A percentile compares a stretch with the other conserved stretches of the same genome.
Evolutionary conservation across 2,888 invertebrate species (phyloP).

Genomic region (Emmelina monodactyla): DNA sequence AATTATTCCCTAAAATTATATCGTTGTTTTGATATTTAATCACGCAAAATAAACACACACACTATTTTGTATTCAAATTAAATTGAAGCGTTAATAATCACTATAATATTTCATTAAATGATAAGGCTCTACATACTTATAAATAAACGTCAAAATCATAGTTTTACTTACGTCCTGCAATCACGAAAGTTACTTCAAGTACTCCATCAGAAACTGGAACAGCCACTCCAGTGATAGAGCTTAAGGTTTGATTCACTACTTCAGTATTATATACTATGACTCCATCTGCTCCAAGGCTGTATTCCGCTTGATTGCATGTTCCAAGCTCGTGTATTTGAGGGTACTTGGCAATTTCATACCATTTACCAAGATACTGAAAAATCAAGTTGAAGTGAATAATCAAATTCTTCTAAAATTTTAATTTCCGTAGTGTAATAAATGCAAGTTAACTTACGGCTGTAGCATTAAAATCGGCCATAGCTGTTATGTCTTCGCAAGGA

Average conservation of each 20-base stretch:
- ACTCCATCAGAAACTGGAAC: slow-evolving; percentile 44
- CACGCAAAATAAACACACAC: too few species aligned
- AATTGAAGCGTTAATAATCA: too few species aligned
- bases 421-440: too few species aligned
- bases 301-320: slow-evolving; percentile 68
- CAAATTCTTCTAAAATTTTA: too few species aligned
- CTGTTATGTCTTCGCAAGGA: slow-evolving; percentile 32
- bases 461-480: slow-evolving; percentile 28
- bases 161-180: slow-evolving; percentile 46
- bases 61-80: too few species aligned
- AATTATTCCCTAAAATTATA: too few species aligned
- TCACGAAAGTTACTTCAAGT: slow-evolving; percentile 59
- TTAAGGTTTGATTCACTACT: slow-evolving; percentile 42
- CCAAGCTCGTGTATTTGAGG: slow-evolving; percentile 68
- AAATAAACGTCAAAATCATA: slow-evolving; percentile 1
- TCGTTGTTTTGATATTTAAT: too few species aligned
- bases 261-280: slow-evolving; percentile 28
- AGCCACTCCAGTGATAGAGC: slow-evolving; percentile 57
- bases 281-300: slow-evolving; percentile 27
- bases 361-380: slow-evolving; percentile 48
- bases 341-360: slow-evolving; percentile 72
- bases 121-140: too few species aligned
- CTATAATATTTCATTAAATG: too few species aligned
- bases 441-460: slow-evolving; percentile 31
- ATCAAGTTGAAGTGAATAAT: too few species aligned